Percentiles rank a stretch among this genome's conserved stretches.
Evolutionary conservation across 2,113 vertebrate genomes (phyloP).

Genomic region (Mustelus asterias): DNA sequence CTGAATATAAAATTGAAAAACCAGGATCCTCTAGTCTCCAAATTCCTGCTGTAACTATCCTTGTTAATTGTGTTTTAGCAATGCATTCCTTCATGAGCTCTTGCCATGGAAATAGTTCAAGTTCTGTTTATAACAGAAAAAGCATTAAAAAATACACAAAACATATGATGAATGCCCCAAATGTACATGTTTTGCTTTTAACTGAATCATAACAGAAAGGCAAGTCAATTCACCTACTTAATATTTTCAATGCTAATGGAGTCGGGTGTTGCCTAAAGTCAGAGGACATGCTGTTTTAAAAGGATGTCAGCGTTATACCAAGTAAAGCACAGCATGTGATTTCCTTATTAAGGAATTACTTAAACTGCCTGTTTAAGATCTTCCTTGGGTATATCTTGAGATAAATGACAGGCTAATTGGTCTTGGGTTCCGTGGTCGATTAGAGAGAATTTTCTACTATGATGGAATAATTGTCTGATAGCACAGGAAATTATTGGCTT

Average conservation of each 20-base stretch:
- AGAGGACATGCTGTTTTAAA: not conserved
- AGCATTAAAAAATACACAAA: not conserved
- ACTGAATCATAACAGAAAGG: not conserved
- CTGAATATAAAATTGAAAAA: constrained; percentile 8
- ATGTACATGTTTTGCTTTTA: not conserved
- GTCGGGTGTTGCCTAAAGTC: not conserved
- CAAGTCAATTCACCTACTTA: not conserved
- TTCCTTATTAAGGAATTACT: not conserved
- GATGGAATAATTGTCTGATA: not conserved
- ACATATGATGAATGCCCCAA: not conserved
- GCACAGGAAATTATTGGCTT: not conserved
- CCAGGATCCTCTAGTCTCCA: not conserved
- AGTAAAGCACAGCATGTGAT: not conserved
- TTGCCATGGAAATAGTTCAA: not conserved
- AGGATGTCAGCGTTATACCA: not conserved
- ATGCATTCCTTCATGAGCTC: not conserved
- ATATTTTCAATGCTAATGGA: not conserved
- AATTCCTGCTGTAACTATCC: not conserved
- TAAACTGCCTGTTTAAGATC: not conserved
- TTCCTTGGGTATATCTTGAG: not conserved
- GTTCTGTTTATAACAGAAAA: not conserved
- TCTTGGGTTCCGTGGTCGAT: not conserved
- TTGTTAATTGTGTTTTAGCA: not conserved
- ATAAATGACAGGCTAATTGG: not conserved
- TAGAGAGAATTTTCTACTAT: not conserved